These are phyloP conservation scores for Erythrocercus mccallii DNA, from an alignment of 2,113 vertebrate genomes.

Conservation along the genomic window DNA sequence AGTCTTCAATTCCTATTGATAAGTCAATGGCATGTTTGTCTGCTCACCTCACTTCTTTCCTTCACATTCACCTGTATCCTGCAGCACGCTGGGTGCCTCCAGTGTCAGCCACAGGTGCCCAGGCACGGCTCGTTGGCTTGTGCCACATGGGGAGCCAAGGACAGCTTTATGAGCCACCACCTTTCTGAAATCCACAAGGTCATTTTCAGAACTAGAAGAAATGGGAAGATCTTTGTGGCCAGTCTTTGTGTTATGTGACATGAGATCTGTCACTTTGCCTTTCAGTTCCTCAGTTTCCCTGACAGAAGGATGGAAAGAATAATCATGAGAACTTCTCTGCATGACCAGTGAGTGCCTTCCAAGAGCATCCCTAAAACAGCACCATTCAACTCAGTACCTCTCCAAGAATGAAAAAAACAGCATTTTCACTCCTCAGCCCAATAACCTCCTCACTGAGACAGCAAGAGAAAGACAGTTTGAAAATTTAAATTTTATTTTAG, in stretches of 20 bases:
- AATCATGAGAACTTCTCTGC: neutral
- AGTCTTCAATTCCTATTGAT: neutral
- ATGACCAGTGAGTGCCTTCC: neutral
- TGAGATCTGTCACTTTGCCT: neutral
- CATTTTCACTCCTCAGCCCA: neutral
- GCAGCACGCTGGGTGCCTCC: neutral
- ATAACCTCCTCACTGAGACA: neutral
- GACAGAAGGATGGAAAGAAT: neutral
- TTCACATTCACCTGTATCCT: neutral
- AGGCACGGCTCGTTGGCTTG: fast-evolving
- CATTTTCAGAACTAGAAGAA: neutral
- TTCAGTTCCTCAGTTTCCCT: neutral
- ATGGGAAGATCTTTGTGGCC: neutral
- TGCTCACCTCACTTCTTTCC: neutral
- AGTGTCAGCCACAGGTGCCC: neutral
- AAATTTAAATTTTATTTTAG: neutral
- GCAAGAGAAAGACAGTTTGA: neutral
- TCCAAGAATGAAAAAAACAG: neutral
- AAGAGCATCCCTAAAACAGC: neutral
- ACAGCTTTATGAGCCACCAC: neutral
- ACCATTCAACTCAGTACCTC: fast-evolving
- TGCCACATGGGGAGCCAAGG: too few relatives aligned
- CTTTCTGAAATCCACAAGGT: fast-evolving
- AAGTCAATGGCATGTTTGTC: neutral
- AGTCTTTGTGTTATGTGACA: neutral